phyloP scores from a whole-genome alignment of 2,797 vertebrate species.

The Alauda arvensis region DNA sequence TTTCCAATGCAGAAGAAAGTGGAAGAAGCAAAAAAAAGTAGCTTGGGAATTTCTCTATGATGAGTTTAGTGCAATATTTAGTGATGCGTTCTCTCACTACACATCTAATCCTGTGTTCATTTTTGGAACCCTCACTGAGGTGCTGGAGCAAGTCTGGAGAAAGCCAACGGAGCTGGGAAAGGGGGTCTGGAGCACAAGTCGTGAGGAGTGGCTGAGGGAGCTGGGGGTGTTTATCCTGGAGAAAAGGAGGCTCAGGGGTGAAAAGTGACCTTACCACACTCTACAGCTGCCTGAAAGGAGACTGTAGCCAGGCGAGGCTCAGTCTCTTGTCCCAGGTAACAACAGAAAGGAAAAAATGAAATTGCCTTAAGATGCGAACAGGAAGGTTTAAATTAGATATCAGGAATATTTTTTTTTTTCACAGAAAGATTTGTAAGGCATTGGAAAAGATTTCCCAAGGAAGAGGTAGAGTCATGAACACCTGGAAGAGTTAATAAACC shows the following conservation, averaged over 20 bases:
- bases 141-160: background rate
- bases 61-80: background rate
- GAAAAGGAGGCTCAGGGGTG: background rate
- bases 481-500: background rate
- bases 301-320: fast-evolving
- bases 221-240: background rate
- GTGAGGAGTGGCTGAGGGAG: background rate
- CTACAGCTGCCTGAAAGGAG: background rate
- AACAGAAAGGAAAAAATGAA: background rate
- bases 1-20: background rate
- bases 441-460: background rate
- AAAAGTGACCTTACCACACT: too few species aligned
- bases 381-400: background rate
- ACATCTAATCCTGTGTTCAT: fast-evolving
- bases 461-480: background rate
- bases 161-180: fast-evolving
- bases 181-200: too few species aligned
- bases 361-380: background rate
- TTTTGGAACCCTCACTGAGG: background rate
- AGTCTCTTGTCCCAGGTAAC: background rate
- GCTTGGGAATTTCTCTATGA: background rate
- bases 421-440: background rate
- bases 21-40: background rate
- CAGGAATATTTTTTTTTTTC: background rate
- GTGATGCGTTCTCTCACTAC: background rate